Evolutionary conservation across 2,888 invertebrate species (phyloP).

Genomic region (Chorisops tibialis): DNA sequence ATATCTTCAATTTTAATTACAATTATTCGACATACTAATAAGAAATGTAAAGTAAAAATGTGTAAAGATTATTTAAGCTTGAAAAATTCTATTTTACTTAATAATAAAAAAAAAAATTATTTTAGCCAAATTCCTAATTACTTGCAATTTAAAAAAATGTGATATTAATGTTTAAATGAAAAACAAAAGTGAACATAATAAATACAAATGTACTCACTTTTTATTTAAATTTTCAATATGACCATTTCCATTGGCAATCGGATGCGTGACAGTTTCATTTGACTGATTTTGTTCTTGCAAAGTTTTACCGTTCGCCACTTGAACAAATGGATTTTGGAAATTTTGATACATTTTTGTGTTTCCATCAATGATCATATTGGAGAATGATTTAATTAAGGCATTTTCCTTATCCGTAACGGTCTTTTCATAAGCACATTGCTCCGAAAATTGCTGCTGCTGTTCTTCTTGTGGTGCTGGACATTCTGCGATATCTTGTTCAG

Average conservation of each 20-base stretch:
- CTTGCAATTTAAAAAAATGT: no score
- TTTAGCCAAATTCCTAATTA: no score
- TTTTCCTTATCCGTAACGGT: slow-evolving; percentile 52
- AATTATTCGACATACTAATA: no score
- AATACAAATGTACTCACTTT: slow-evolving; percentile 42
- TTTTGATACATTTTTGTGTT: slow-evolving; percentile 48
- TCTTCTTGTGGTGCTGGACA: slow-evolving; percentile 19
- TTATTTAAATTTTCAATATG: slow-evolving; percentile 52
- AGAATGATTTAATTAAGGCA: slow-evolving; percentile 49
- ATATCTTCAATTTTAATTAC: no score
- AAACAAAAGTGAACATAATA: background rate
- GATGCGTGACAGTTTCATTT: slow-evolving; percentile 31
- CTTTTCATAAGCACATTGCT: slow-evolving; percentile 44
- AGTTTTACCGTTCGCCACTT: slow-evolving; percentile 48
- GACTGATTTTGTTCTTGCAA: slow-evolving; percentile 25
- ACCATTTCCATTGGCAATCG: slow-evolving; percentile 50
- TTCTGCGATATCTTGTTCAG: background rate
- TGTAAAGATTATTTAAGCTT: no score
- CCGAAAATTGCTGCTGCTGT: slow-evolving; percentile 32
- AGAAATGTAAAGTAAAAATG: no score
- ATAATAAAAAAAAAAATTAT: no score
- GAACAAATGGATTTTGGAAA: slow-evolving; percentile 38
- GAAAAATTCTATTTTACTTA: no score
- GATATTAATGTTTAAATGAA: no score
- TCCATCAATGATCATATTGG: slow-evolving; percentile 48